Evolutionary conservation across 2,797 vertebrate species (phyloP).

Genomic region (Melanogrammus aeglefinus): DNA sequence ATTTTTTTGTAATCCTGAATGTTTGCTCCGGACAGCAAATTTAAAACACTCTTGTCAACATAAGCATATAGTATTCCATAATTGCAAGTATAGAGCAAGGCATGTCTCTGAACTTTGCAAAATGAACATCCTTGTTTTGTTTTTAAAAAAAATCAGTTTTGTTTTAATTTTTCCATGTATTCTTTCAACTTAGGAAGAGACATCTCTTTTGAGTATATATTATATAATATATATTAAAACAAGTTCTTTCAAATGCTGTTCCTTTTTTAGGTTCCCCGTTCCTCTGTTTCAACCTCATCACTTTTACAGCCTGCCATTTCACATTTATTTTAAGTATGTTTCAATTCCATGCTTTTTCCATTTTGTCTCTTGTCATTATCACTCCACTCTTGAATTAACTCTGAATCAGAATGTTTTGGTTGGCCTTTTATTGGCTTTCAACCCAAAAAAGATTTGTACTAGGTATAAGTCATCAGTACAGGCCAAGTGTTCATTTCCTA

Average conservation of each 20-base stretch:
- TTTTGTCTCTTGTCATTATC: background rate
- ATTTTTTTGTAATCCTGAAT: conserved; percentile 1
- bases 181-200: conserved; percentile 62
- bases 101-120: conserved; percentile 39
- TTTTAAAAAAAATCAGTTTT: conserved; percentile 29
- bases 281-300: conserved; percentile 30
- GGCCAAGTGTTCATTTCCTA: background rate
- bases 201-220: conserved; percentile 70
- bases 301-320: background rate
- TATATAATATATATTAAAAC: conserved; percentile 73
- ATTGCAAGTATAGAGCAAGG: conserved; percentile 42
- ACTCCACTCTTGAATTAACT: background rate
- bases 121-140: conserved; percentile 63
- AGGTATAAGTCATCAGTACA: background rate
- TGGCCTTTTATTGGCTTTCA: background rate
- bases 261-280: conserved; percentile 52
- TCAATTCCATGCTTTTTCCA: background rate
- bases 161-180: conserved; percentile 57
- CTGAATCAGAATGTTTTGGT: conserved; percentile 16
- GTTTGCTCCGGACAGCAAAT: conserved; percentile 23
- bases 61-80: conserved; percentile 45
- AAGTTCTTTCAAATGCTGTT: conserved; percentile 61
- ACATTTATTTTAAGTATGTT: background rate
- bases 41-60: conserved; percentile 37
- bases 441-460: background rate